Evolutionary conservation across 2,888 invertebrate species (phyloP).

Genomic region (Trissolcus brochymenae): DNA sequence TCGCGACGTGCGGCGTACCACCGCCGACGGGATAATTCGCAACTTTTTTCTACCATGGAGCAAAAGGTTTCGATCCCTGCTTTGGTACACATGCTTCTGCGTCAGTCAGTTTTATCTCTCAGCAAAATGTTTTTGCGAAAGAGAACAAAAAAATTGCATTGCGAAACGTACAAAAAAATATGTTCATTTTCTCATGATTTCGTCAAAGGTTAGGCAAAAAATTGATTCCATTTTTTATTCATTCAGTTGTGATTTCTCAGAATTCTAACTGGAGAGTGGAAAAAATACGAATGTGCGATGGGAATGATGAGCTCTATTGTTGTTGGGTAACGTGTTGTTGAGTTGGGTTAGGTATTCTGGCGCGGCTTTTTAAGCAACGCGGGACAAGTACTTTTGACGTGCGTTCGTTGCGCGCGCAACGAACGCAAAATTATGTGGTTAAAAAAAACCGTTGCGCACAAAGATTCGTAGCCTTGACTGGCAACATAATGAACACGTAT

Average conservation of each 20-base stretch:
- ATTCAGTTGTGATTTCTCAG: no score
- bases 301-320: constrained; percentile 37
- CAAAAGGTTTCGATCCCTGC: constrained; percentile 18
- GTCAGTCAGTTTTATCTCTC: neutral
- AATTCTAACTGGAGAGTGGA: no score
- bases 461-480: constrained; percentile 53
- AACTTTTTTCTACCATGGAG: constrained; percentile 37
- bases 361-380: constrained; percentile 47
- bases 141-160: no score
- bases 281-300: constrained; percentile 8
- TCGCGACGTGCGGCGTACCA: constrained; percentile 55
- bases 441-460: constrained; percentile 47
- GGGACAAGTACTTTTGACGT: constrained; percentile 7
- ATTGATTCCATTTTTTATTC: no score
- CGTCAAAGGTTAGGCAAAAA: no score
- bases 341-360: constrained; percentile 45
- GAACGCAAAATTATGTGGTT: constrained; percentile 53
- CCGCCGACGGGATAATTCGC: constrained; percentile 47
- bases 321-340: constrained; percentile 45
- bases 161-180: no score
- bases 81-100: no score
- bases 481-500: constrained; percentile 53
- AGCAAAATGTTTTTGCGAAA: no score
- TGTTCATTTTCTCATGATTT: no score
- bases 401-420: constrained; percentile 27